Conservation (phyloP, 2,113 vertebrate species). For the Hepsetus odoe region DNA sequence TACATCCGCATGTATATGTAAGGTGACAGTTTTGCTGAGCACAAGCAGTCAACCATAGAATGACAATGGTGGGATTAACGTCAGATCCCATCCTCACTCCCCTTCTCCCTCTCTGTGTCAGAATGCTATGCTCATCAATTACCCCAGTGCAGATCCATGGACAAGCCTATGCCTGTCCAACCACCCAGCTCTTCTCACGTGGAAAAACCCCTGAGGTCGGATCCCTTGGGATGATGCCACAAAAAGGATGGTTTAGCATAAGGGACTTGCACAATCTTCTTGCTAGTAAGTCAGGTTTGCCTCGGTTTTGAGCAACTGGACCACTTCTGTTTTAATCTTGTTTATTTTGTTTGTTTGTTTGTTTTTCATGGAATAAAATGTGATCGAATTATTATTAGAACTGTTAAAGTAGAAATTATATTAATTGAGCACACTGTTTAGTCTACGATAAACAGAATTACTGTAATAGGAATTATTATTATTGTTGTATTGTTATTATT, state of each 20-base stretch:
- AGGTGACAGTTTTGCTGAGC: slow-evolving; percentile 53
- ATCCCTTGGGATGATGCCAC: slow-evolving; percentile 29
- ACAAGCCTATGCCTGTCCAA: slow-evolving; percentile 30
- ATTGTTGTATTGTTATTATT: too few species aligned
- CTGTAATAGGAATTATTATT: too few species aligned
- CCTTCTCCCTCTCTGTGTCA: slow-evolving; percentile 27
- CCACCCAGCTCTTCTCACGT: neutral
- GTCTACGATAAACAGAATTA: too few species aligned
- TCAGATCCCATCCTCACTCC: slow-evolving; percentile 22
- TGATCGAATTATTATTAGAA: too few species aligned
- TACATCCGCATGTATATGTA: slow-evolving; percentile 39
- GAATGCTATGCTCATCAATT: slow-evolving; percentile 51
- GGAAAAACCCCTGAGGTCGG: slow-evolving; percentile 20
- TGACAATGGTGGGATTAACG: slow-evolving; percentile 47
- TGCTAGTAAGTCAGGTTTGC: too few species aligned
- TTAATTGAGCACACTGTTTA: too few species aligned
- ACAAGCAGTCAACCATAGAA: slow-evolving; percentile 39
- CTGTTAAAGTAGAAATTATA: too few species aligned
- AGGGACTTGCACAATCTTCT: neutral
- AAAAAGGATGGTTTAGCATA: neutral
- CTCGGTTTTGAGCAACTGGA: too few species aligned
- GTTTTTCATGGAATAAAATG: too few species aligned
- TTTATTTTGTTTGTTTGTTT: too few species aligned
- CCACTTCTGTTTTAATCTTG: too few species aligned
- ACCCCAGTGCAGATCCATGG: slow-evolving; percentile 6